A percentile compares a stretch with the other conserved stretches of the same genome.
Evolutionary conservation across 2,888 invertebrate species (phyloP).

Genomic region (Meganola albula): DNA sequence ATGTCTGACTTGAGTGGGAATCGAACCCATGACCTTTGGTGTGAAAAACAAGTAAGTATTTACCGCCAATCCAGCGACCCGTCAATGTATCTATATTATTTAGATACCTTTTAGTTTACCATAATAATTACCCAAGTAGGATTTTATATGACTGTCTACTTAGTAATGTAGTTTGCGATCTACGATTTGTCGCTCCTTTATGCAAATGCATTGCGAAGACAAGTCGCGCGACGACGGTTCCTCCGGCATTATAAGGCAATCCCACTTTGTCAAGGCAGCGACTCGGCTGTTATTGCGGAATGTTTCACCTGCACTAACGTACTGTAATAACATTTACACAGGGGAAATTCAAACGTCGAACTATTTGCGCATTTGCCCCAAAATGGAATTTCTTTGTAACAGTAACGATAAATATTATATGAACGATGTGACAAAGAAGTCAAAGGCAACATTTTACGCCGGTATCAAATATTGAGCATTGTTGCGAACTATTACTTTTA

Average conservation of each 20-base stretch:
- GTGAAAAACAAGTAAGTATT: too few species aligned
- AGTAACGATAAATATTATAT: constrained; percentile 67
- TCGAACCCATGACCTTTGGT: too few species aligned
- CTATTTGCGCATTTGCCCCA: constrained; percentile 69
- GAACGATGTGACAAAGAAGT: constrained; percentile 63
- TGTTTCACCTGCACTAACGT: constrained; percentile 62
- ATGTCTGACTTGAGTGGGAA: too few species aligned
- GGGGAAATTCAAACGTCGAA: constrained; percentile 74
- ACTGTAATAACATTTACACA: constrained; percentile 73
- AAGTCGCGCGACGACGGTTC: constrained; percentile 25
- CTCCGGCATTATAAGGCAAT: constrained; percentile 41
- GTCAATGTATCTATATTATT: too few species aligned
- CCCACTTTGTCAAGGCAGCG: constrained; percentile 41
- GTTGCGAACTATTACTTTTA: constrained; percentile 8
- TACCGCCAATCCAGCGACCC: too few species aligned
- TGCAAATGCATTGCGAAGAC: constrained; percentile 29
- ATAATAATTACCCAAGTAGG: too few species aligned
- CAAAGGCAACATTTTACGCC: constrained; percentile 43
- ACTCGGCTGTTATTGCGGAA: constrained; percentile 54
- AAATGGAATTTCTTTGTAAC: constrained; percentile 72
- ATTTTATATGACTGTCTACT: too few species aligned
- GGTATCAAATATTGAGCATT: constrained; percentile 45
- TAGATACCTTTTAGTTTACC: too few species aligned
- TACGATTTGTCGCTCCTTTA: constrained; percentile 26
- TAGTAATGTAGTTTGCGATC: constrained; percentile 19